Evolutionary conservation across 2,888 invertebrate species (phyloP).

Genomic region (Dione vanillae): DNA sequence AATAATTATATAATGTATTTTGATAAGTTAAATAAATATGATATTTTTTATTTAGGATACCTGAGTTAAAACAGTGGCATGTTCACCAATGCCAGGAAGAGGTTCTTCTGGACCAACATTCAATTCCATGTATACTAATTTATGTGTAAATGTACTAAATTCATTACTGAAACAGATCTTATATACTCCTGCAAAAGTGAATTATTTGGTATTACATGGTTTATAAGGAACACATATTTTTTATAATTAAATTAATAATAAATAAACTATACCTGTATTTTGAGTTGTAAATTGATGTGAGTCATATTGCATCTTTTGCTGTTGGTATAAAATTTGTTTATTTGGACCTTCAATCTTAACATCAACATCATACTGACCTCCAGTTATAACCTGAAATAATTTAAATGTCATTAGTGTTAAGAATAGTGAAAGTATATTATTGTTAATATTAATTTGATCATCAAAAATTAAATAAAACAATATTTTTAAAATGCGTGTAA

Average conservation of each 20-base stretch:
- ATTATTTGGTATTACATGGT: no score
- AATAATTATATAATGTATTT: not conserved
- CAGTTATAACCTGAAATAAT: conserved; percentile 94
- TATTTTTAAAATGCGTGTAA: not conserved
- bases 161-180: conserved; percentile 99
- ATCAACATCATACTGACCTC: conserved; percentile 99
- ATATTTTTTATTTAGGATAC: conserved; percentile 66
- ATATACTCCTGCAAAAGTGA: conserved; percentile 87
- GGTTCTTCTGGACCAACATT: conserved; percentile 96
- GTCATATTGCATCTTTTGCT: conserved; percentile 97
- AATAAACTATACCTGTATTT: conserved; percentile 66
- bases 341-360: conserved; percentile 94
- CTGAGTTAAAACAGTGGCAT: conserved; percentile 96
- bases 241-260: no score
- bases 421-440: conserved; percentile 9
- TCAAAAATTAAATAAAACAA: not conserved
- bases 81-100: conserved; percentile 93
- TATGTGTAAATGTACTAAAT: conserved; percentile 99
- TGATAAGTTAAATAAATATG: conserved; percentile 30
- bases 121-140: conserved; percentile 98
- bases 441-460: not conserved
- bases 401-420: conserved; percentile 36
- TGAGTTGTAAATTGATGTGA: conserved; percentile 93
- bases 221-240: no score
- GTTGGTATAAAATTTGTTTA: conserved; percentile 94